Conservation (phyloP, 2,888 invertebrate genomes). For the Zonitis immaculata region DNA sequence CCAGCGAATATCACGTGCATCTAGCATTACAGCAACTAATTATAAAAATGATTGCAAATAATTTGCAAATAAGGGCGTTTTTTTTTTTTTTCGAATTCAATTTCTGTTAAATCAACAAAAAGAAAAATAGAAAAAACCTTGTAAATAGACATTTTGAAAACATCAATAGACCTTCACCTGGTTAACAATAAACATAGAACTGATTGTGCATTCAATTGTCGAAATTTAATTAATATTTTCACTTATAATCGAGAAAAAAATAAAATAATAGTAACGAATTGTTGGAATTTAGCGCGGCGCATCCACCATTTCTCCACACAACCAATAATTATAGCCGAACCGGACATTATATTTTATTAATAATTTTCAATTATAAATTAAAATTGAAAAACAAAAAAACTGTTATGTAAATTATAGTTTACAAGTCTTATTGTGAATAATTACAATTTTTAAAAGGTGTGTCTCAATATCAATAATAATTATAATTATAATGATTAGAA, state of each 20-base stretch:
- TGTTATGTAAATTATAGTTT: neutral
- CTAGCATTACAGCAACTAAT: no score
- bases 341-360: neutral
- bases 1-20: neutral
- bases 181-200: conserved; percentile 3
- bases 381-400: neutral
- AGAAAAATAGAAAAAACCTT: neutral
- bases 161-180: conserved; percentile 4
- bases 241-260: neutral
- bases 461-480: neutral
- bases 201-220: neutral
- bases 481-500: neutral
- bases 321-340: neutral
- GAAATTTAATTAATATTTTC: neutral
- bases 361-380: no score
- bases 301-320: neutral
- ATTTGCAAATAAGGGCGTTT: no score
- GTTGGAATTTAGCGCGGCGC: neutral
- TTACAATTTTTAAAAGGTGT: neutral
- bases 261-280: neutral
- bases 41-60: no score
- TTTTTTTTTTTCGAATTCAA: no score
- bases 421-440: neutral
- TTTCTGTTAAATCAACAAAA: no score
- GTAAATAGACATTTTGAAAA: neutral